These are phyloP conservation scores for Pipra filicauda DNA, from an alignment of 2,113 vertebrate genomes.

Conservation along the genomic window DNA sequence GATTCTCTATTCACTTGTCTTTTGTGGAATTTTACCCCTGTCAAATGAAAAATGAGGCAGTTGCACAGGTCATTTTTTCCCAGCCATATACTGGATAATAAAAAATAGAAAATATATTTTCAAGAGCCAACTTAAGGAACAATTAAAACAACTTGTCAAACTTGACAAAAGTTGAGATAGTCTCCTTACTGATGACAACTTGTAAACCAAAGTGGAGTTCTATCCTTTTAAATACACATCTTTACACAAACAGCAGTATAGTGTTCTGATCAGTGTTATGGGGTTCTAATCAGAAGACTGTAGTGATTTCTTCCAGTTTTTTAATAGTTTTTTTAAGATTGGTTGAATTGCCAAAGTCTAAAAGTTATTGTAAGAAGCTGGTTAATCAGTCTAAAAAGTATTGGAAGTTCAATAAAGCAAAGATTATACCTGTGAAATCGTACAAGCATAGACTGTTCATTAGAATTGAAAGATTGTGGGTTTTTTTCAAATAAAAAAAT, in stretches of 20 bases:
- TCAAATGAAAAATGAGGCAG: not conserved
- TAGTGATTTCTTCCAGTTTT: not conserved
- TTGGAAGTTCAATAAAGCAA: not conserved
- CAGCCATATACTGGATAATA: not conserved
- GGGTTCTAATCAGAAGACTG: fast-evolving
- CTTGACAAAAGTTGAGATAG: not conserved
- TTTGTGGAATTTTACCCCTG: not conserved
- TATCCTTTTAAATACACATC: not conserved
- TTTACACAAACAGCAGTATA: not conserved
- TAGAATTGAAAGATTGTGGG: not conserved
- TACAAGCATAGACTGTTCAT: not conserved
- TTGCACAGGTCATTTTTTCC: not conserved
- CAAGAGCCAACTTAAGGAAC: not conserved
- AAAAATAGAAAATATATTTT: not conserved
- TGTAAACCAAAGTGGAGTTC: not conserved
- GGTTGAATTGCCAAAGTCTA: not conserved
- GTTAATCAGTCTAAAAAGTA: not conserved
- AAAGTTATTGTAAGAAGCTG: not conserved
- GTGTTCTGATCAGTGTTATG: not conserved
- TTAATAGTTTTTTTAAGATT: not conserved
- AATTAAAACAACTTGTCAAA: not conserved
- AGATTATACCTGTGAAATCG: not conserved
- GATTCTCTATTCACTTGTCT: not conserved
- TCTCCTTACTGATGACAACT: not conserved
- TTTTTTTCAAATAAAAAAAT: not conserved